A percentile compares a stretch with the other conserved stretches of the same genome.
phyloP scores from a whole-genome alignment of 2,797 vertebrate genomes.

The Cossypha heuglini region DNA sequence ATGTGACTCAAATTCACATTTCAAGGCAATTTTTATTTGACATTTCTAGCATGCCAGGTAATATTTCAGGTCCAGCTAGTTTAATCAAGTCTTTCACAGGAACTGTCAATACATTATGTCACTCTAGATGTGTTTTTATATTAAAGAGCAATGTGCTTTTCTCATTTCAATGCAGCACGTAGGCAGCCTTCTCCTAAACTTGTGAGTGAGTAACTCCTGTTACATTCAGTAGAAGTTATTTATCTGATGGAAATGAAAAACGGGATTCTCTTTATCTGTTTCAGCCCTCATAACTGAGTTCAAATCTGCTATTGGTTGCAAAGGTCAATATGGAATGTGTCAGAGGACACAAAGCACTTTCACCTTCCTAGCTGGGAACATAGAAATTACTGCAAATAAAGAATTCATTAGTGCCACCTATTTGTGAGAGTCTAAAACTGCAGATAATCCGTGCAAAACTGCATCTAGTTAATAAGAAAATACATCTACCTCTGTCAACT shows the following conservation, averaged over 20 bases:
- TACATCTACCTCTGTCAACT: not conserved
- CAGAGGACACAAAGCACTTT: not conserved
- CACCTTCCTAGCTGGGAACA: not conserved
- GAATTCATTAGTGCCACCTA: slow-evolving; percentile 26
- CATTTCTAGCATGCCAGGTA: not conserved
- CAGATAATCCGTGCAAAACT: not conserved
- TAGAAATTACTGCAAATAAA: not conserved
- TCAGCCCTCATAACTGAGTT: not conserved
- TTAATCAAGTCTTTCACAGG: not conserved
- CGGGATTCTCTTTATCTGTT: not conserved
- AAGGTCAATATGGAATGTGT: not conserved
- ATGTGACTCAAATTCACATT: not conserved
- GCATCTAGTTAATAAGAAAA: not conserved
- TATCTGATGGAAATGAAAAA: not conserved
- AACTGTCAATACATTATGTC: not conserved
- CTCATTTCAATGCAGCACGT: not conserved
- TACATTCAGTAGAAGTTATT: not conserved
- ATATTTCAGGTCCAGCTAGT: not conserved
- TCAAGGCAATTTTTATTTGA: not conserved
- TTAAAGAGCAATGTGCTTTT: not conserved
- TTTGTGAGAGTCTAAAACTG: slow-evolving; percentile 2
- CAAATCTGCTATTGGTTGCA: not conserved
- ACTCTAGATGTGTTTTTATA: not conserved
- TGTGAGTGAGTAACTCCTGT: not conserved
- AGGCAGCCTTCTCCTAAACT: not conserved